phyloP scores from a whole-genome alignment of 2,797 vertebrate species.

The Naso thynnoides region DNA sequence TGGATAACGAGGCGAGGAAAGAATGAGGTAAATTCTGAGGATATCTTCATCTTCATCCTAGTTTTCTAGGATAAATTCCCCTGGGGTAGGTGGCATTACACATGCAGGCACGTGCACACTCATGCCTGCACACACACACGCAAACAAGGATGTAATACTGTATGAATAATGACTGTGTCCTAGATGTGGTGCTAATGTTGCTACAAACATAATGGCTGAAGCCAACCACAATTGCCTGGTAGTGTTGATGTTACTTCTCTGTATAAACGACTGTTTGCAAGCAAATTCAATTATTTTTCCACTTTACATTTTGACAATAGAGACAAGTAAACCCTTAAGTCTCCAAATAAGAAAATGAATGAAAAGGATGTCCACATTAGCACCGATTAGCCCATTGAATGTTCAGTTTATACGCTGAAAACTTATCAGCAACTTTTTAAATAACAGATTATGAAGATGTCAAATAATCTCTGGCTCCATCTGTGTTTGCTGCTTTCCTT shows the following conservation, averaged over 20 bases:
- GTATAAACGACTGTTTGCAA: background rate
- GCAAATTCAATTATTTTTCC: slow-evolving; percentile 1
- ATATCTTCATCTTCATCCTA: slow-evolving; percentile 77
- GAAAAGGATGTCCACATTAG: background rate
- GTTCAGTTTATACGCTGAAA: background rate
- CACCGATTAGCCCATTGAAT: background rate
- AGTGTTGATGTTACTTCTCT: background rate
- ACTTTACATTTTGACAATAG: slow-evolving; percentile 7
- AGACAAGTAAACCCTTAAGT: background rate
- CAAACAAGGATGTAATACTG: slow-evolving; percentile 46
- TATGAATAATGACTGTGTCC: slow-evolving; percentile 65
- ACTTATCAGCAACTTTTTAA: background rate
- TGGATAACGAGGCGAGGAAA: slow-evolving; percentile 73
- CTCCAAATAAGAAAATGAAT: slow-evolving; percentile 1
- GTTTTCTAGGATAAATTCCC: slow-evolving; percentile 73
- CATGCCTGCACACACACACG: background rate
- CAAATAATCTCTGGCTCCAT: no score
- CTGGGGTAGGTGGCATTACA: slow-evolving; percentile 52
- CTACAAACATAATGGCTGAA: slow-evolving; percentile 21
- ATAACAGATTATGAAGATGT: background rate
- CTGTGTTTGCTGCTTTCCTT: background rate
- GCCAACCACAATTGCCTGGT: slow-evolving; percentile 1
- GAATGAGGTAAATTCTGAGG: slow-evolving; percentile 74
- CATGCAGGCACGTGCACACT: slow-evolving; percentile 2
- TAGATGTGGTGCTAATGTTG: slow-evolving; percentile 47